A percentile compares a stretch with the other conserved stretches of the same genome.
Conservation (phyloP, 2,797 vertebrate species). For the Pseudocheirus occidentalis region DNA sequence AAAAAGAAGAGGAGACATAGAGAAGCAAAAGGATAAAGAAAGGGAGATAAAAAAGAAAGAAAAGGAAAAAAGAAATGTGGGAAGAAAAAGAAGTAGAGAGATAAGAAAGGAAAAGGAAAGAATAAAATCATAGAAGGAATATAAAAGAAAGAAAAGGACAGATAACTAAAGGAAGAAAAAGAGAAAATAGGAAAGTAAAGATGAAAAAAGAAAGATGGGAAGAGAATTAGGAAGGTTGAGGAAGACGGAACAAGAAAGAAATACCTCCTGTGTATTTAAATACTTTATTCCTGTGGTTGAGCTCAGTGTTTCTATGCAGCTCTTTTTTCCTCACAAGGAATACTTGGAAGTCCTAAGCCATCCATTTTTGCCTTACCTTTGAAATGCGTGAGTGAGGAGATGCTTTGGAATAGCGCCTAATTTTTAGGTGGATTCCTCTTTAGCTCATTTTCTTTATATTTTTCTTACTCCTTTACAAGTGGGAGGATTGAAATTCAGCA, state of each 20-base stretch:
- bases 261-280: too few species aligned
- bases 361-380: background rate
- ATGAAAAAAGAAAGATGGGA: background rate
- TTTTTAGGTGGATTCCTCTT: constrained; percentile 9
- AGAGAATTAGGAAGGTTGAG: background rate
- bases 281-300: background rate
- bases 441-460: background rate
- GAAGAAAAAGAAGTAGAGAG: background rate
- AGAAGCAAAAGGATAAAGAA: background rate
- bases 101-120: background rate
- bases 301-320: background rate
- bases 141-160: background rate
- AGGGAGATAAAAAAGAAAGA: background rate
- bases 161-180: background rate
- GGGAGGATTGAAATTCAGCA: background rate
- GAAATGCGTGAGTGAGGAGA: background rate
- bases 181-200: background rate
- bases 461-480: constrained; percentile 3
- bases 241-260: background rate
- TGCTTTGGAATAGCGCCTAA: constrained; percentile 26
- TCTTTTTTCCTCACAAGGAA: background rate
- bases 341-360: background rate
- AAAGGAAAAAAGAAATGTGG: background rate
- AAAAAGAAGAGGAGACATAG: background rate
- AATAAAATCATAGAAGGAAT: background rate